Evolutionary conservation across 2,888 invertebrate genomes (phyloP).

Genomic region (Caenorhabditis sp.): DNA sequence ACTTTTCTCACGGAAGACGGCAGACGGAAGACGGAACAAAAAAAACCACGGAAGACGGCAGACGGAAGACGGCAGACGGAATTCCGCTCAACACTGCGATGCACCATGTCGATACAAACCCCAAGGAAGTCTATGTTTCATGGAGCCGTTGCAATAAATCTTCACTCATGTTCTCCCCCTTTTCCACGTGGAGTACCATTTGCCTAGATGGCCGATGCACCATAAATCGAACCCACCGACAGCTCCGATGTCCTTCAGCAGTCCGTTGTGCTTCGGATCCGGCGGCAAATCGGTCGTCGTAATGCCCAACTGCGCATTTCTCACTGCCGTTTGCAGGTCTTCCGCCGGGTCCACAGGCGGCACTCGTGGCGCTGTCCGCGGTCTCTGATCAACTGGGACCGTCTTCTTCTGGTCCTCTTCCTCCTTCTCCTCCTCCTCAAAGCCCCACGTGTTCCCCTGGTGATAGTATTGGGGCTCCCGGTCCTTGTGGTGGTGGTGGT

Average conservation of each 20-base stretch:
- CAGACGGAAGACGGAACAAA: too few relatives aligned
- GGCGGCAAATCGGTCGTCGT: constrained; percentile 54
- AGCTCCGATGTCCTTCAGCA: constrained; percentile 61
- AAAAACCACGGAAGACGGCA: too few relatives aligned
- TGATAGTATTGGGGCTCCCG: constrained; percentile 18
- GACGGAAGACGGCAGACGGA: too few relatives aligned
- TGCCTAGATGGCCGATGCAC: too few relatives aligned
- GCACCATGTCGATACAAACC: too few relatives aligned
- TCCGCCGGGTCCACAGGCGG: constrained; percentile 27
- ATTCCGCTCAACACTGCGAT: too few relatives aligned
- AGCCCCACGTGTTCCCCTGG: constrained; percentile 53
- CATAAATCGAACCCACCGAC: constrained; percentile 59
- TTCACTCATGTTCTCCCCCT: too few relatives aligned
- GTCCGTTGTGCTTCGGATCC: constrained; percentile 63
- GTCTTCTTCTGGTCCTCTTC: constrained; percentile 2
- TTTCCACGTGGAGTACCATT: too few relatives aligned
- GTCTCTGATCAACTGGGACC: constrained; percentile 4
- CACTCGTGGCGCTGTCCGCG: constrained; percentile 11
- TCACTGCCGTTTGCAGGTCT: constrained; percentile 28
- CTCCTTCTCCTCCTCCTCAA: constrained; percentile 13
- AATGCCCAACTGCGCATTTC: constrained; percentile 44
- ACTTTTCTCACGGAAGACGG: too few relatives aligned
- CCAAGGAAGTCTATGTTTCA: too few relatives aligned
- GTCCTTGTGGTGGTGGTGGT: not conserved
- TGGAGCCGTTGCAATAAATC: too few relatives aligned